A percentile compares a stretch with the other conserved stretches of the same genome.
These are phyloP conservation scores for Tapera naevia DNA, from an alignment of 2,797 vertebrate species.

Conservation along the genomic window DNA sequence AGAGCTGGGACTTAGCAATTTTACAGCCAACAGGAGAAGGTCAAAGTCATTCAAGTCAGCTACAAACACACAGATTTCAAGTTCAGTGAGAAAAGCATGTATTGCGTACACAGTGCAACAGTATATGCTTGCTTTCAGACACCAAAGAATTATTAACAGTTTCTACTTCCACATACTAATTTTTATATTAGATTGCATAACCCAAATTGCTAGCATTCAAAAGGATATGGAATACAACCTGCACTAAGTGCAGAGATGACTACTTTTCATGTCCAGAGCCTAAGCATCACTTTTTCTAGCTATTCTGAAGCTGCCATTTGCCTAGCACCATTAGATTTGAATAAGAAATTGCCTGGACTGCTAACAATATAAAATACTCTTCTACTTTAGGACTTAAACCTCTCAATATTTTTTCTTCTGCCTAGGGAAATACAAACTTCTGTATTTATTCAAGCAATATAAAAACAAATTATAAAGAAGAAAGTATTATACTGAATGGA, in stretches of 20 bases:
- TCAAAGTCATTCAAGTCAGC: neutral
- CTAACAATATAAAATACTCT: neutral
- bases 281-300: neutral
- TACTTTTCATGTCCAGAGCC: neutral
- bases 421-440: neutral
- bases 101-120: neutral
- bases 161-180: neutral
- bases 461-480: neutral
- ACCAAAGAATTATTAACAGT: neutral
- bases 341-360: neutral
- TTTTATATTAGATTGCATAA: neutral
- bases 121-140: neutral
- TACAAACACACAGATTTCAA: neutral
- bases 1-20: neutral
- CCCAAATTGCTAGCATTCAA: neutral
- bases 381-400: neutral
- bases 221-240: neutral
- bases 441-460: neutral
- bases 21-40: neutral
- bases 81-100: neutral
- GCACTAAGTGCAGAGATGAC: neutral
- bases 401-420: neutral
- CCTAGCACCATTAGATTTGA: neutral
- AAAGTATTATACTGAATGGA: neutral
- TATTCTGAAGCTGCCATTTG: neutral